Base-by-base conservation (phyloP, 2,797 vertebrate genomes). In the Hephaestus fuliginosus region DNA sequence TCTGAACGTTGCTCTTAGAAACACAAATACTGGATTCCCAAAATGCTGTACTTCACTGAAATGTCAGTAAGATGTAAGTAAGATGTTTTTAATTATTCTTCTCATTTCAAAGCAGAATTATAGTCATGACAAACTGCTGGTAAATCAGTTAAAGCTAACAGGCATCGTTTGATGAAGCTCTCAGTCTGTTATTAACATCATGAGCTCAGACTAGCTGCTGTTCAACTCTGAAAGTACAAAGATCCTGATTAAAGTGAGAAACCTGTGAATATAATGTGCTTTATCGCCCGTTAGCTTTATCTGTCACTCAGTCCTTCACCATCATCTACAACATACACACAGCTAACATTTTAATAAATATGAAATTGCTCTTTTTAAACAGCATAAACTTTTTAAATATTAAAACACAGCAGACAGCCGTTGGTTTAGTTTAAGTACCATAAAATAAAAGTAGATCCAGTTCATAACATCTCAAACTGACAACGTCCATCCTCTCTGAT, bases 91-190 rank as follows among this genome's bases (percentile, higher is more conserved):
- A 36, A 36, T 55, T 2, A 55, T 15, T 51, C 8, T 51, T 51
- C 3, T 51, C 41, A n/a, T 52, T 52, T 52, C 3, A 52, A 52
- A 44, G 49, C n/a, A 20, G 20, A 22, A 52, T n/a, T n/a, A 10
- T 30, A 36, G 58, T 60, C 36, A 28, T 28, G 39, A 44, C 41
- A 36, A 61, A 51, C 57, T 62, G 70, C 57, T 62, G 36, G 46
- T 70, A 14, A 57, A 11, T 56, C 39, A 8, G 1, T 8, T 49
- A 18, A 58, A 36, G 33, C 33, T 60, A 11, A 63, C 36, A 41
- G 41, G 25, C 4, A 44, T 48, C 15, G 6, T 62, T 7, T 36
- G 33, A 4, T 46, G 20, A 13, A 58, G 25, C 18, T 33, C 39
- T 53, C 64, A 51, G 49, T 43, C 25, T 25, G 25, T 25, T 25